A percentile compares a stretch with the other conserved stretches of the same genome.
Conservation (phyloP, 2,113 vertebrate species). For the Panurus biarmicus region DNA sequence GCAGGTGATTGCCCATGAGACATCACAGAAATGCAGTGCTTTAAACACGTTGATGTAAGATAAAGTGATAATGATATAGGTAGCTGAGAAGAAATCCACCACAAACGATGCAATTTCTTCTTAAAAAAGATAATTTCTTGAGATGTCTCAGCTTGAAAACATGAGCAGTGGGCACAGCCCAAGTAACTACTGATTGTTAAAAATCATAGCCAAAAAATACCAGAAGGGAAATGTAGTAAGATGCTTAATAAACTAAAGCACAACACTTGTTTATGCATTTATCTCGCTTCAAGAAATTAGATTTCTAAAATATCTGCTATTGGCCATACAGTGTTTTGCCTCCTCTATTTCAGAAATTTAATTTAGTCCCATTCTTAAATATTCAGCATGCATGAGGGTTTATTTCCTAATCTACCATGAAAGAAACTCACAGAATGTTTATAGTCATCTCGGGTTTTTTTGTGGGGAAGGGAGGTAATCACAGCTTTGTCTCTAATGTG, state of each 20-base stretch:
- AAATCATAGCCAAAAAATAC: neutral
- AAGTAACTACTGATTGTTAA: neutral
- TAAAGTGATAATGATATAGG: neutral
- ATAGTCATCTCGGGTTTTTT: neutral
- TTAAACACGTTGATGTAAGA: neutral
- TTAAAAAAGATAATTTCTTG: neutral
- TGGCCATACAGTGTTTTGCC: neutral
- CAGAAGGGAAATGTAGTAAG: neutral
- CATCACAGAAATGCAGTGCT: neutral
- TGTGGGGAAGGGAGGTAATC: neutral
- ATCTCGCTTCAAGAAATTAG: neutral
- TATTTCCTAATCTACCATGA: conserved; percentile 24
- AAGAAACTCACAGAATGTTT: conserved; percentile 8
- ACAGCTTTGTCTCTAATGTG: conserved; percentile 3
- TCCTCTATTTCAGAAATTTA: neutral
- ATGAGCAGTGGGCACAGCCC: neutral
- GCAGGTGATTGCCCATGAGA: neutral
- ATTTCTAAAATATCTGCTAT: neutral
- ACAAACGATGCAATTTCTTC: accelerated
- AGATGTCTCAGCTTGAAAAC: neutral
- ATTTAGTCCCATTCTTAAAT: neutral
- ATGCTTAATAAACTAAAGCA: neutral
- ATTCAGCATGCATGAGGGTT: neutral
- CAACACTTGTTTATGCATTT: neutral
- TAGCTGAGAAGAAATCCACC: neutral